Conservation (phyloP, 2,113 vertebrate species). For the Misgurnus mizolepis region DNA sequence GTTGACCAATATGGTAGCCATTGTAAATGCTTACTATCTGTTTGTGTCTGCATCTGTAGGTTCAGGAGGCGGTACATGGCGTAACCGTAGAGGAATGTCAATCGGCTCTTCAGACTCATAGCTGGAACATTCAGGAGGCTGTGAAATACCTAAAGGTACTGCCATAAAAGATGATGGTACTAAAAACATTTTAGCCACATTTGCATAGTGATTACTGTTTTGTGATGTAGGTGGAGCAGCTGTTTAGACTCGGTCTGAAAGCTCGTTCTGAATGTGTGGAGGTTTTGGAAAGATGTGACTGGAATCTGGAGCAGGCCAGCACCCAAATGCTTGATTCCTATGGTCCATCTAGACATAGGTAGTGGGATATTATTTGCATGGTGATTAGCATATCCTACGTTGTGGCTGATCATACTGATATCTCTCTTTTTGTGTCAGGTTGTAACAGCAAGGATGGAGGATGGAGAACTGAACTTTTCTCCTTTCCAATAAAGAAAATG, state of each 20-base stretch:
- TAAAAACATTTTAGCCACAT: background rate
- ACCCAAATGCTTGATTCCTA: constrained; percentile 86
- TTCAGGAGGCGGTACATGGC: constrained; percentile 90
- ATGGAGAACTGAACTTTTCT: background rate
- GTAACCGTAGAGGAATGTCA: constrained; percentile 93
- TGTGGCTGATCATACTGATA: background rate
- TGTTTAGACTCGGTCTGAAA: constrained; percentile 90
- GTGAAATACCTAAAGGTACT: constrained; percentile 89
- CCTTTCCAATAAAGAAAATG: background rate
- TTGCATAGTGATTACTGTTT: background rate
- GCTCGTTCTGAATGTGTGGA: constrained; percentile 86
- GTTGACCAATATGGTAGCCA: constrained; percentile 22
- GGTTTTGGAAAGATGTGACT: constrained; percentile 87
- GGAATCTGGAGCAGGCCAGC: constrained; percentile 92
- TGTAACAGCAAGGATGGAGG: constrained; percentile 10
- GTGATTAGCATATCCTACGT: background rate
- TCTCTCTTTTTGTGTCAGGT: constrained; percentile 23
- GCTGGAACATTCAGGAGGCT: constrained; percentile 83
- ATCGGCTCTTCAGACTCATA: constrained; percentile 83
- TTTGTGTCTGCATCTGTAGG: constrained; percentile 67
- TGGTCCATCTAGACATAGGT: constrained; percentile 80
- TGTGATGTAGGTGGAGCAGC: constrained; percentile 86
- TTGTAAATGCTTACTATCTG: background rate
- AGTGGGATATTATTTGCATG: constrained; percentile 19
- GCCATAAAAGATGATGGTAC: background rate